Conservation (phyloP, 2,797 vertebrate species). For the Rhinatrema bivittatum region DNA sequence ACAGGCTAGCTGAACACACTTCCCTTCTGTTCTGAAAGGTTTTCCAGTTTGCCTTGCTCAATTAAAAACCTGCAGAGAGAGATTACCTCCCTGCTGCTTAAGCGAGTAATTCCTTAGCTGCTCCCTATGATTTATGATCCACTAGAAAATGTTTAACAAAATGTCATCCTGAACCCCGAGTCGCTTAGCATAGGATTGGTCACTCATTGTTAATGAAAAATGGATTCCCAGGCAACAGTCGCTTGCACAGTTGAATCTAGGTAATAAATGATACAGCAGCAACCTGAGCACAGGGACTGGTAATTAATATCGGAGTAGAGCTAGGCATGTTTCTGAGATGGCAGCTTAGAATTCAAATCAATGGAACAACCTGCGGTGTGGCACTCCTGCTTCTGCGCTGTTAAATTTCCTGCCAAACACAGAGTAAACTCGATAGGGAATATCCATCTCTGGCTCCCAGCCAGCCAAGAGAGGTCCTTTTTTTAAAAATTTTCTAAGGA, state of each 20-base stretch:
- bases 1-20: too few relatives aligned
- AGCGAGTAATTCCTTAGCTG: conserved; percentile 16
- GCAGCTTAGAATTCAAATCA: conserved; percentile 26
- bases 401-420: conserved; percentile 8
- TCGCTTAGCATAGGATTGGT: conserved; percentile 25
- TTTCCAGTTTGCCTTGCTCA: conserved; percentile 42
- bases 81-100: conserved; percentile 31
- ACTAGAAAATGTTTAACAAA: conserved; percentile 27
- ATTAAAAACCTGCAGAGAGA: conserved; percentile 41
- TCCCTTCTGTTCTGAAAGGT: too few relatives aligned
- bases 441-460: conserved; percentile 30
- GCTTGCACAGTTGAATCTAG: conserved; percentile 18
- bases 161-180: conserved; percentile 16
- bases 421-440: conserved; percentile 27
- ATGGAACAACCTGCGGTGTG: conserved; percentile 18
- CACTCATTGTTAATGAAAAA: conserved; percentile 38
- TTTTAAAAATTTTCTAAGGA: too few relatives aligned
- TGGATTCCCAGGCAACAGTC: conserved; percentile 17
- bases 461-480: too few relatives aligned
- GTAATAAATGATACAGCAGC: conserved; percentile 21
- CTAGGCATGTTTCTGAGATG: conserved; percentile 6
- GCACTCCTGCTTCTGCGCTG: conserved; percentile 26
- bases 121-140: conserved; percentile 37
- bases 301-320: conserved; percentile 36
- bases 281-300: conserved; percentile 12